Evolutionary conservation across 2,797 vertebrate species (phyloP), one percentile per base, ranked within the genome.

Genomic region (Oophaga sylvatica): DNA sequence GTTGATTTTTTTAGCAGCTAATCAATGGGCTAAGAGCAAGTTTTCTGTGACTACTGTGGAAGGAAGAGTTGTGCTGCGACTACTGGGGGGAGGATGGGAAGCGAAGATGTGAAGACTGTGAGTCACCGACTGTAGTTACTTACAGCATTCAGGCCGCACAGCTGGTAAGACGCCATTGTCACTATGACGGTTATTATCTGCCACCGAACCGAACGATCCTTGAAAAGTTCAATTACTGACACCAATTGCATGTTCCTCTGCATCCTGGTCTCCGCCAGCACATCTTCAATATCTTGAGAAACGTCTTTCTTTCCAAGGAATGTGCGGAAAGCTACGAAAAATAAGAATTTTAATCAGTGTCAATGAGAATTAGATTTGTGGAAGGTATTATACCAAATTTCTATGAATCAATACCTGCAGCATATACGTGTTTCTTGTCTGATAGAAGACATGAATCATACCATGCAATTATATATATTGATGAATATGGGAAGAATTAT

Each of bases 101-200:
- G 19, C 17, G 45, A 22, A 22, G 20, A 22, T 75, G 41, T 20
- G 41, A 45, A 5, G 22, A 22, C 19, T 75, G 41, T 13, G 16
- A 73, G 15, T 73, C 70, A 20, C 16, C 8, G 8, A 71, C 2
- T 75, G 26, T 20, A 57, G 48, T n/a, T 57, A 93, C 97, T 97
- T 91, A 99, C 97, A 68, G 96, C 97, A 0, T 99, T 99, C 26
- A 99, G 95, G 68, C 97, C 97, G 7, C 97, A 99, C 60, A 99
- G 96, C 93, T 99, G 98, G 92, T 99, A 99, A 91, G 96, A 97
- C 90, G 94, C 96, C 98, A 98, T 99, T 90, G 95, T 96, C 92
- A 97, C 19, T 0, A 97, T 82, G 71, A 97, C 92, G 0, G 97
- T 99, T 91, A 96, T 81, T 82, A 97, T 91, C 93, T 99, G 97